These are phyloP conservation scores for Mormyrus lacerda DNA, from an alignment of 2,113 vertebrate genomes.

Conservation along the genomic window DNA sequence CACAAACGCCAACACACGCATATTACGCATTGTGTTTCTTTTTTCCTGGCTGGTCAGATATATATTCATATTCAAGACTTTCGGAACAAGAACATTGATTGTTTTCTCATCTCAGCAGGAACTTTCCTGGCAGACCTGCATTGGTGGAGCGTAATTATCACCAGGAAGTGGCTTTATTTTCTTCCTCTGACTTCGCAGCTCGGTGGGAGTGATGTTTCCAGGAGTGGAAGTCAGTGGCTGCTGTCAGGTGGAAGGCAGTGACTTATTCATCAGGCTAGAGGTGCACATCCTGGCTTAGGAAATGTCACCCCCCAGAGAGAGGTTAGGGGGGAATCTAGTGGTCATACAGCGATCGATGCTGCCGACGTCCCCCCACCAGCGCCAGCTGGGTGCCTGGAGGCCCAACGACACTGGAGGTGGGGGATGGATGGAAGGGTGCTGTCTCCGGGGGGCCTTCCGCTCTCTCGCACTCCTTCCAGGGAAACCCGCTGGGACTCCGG, in stretches of 20 bases:
- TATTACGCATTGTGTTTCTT: not conserved
- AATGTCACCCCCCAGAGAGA: conserved; percentile 50
- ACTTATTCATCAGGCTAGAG: conserved; percentile 31
- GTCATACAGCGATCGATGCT: conserved; percentile 11
- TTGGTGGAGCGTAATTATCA: conserved; percentile 18
- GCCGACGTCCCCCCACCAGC: not conserved
- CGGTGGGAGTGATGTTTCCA: not conserved
- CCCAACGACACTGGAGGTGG: not conserved
- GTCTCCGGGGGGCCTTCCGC: not conserved
- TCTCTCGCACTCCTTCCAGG: not conserved
- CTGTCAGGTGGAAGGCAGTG: conserved; percentile 28
- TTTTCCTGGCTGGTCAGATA: not conserved
- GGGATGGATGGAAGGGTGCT: not conserved
- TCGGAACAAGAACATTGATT: not conserved
- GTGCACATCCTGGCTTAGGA: conserved; percentile 34
- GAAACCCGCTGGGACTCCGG: not conserved
- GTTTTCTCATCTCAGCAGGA: conserved; percentile 3
- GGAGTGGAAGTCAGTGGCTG: conserved; percentile 16
- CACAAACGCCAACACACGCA: not conserved
- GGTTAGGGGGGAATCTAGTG: conserved; percentile 28
- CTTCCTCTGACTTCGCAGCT: conserved; percentile 1
- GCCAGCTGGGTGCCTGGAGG: not conserved
- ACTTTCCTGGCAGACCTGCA: not conserved
- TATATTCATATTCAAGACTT: not conserved
- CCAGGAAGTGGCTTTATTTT: conserved; percentile 33